These are phyloP conservation scores for Syngnathus rostellatus DNA, from an alignment of 2,797 vertebrate species.

Conservation along the genomic window DNA sequence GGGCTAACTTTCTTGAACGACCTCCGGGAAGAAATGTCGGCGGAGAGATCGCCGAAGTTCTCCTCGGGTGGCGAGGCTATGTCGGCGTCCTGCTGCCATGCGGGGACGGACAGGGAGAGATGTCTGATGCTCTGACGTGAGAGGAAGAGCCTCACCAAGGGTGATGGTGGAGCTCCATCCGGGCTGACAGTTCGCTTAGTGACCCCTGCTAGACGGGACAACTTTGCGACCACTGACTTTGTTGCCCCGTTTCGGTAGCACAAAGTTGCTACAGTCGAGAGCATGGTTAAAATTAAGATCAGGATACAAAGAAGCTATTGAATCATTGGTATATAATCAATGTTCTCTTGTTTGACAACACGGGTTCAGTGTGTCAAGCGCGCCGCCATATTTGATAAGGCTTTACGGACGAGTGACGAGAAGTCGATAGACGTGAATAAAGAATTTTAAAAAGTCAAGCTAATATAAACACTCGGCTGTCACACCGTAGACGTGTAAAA, in stretches of 20 bases:
- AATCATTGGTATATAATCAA: not conserved
- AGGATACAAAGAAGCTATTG: not conserved
- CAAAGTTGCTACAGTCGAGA: conserved; percentile 20
- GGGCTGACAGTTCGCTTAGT: not conserved
- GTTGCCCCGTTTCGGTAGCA: conserved; percentile 28
- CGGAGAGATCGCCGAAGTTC: conserved; percentile 68
- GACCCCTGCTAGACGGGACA: not conserved
- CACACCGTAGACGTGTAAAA: not conserved
- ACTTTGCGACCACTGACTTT: conserved; percentile 5
- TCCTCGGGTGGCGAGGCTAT: not conserved
- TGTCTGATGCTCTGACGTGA: not conserved
- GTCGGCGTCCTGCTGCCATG: not conserved
- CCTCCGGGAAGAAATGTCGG: conserved; percentile 65
- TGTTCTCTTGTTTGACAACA: not conserved
- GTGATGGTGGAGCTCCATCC: not conserved
- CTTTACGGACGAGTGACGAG: not conserved
- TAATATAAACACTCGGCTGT: not conserved
- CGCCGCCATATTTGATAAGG: not conserved
- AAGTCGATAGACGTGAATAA: not conserved
- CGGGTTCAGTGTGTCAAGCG: not conserved
- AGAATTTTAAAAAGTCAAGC: not conserved
- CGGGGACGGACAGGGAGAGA: not conserved
- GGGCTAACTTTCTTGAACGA: conserved; percentile 70
- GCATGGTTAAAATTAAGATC: conserved; percentile 36
- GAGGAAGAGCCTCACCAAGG: not conserved